phyloP scores from a whole-genome alignment of 2,113 vertebrate species.

The Pseudonaja textilis region DNA sequence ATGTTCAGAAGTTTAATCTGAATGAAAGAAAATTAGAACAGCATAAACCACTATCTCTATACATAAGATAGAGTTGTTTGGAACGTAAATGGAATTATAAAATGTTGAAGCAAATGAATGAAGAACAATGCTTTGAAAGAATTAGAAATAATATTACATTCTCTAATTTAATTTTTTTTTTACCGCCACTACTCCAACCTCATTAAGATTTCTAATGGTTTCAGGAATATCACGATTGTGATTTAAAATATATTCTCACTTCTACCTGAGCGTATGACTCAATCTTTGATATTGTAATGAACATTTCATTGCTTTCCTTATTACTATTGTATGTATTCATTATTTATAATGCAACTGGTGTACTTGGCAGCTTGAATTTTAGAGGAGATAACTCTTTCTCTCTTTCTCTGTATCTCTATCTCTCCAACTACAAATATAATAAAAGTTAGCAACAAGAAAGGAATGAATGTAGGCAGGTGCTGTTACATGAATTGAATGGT shows the following conservation, averaged over 20 bases:
- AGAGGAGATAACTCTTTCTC: not conserved
- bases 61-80: not conserved
- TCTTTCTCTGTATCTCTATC: not conserved
- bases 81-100: not conserved
- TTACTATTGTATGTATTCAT: not conserved
- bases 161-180: not conserved
- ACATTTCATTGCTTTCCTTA: not conserved
- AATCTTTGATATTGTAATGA: not conserved
- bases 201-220: not conserved
- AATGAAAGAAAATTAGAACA: not conserved
- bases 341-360: not conserved
- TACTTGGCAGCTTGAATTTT: not conserved
- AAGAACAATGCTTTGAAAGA: not conserved
- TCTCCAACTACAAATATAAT: not conserved
- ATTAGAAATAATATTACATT: not conserved
- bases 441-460: not conserved
- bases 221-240: not conserved
- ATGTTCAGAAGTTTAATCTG: not conserved
- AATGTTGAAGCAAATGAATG: not conserved
- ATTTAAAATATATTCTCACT: not conserved
- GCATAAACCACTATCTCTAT: not conserved
- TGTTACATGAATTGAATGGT: not conserved
- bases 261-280: not conserved
- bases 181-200: not conserved
- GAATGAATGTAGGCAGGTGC: not conserved